A percentile compares a stretch with the other conserved stretches of the same genome.
Conservation (phyloP, 2,113 vertebrate genomes). For the Saimiri boliviensis region DNA sequence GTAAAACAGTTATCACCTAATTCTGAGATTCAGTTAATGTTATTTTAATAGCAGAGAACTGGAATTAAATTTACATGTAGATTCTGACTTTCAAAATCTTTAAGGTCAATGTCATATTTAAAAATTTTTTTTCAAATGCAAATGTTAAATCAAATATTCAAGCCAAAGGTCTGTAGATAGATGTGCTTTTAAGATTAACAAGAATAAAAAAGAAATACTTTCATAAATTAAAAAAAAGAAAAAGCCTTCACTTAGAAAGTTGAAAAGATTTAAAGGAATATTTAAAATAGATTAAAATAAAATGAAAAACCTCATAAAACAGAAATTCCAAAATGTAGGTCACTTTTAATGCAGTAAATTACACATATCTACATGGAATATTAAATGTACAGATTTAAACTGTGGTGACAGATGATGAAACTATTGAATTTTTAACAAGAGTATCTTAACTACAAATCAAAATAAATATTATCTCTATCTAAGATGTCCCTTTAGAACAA, state of each 20-base stretch:
- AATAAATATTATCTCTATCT: neutral
- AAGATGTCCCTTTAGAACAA: neutral
- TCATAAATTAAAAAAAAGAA: constrained; percentile 55
- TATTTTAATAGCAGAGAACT: constrained; percentile 64
- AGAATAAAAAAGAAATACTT: constrained; percentile 72
- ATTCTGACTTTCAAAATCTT: constrained; percentile 77
- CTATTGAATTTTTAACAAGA: constrained; percentile 35
- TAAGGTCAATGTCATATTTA: constrained; percentile 79
- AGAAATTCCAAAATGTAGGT: constrained; percentile 16
- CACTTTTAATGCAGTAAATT: neutral
- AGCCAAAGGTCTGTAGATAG: constrained; percentile 66
- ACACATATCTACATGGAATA: neutral
- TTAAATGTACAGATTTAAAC: neutral
- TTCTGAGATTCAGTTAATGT: constrained; percentile 15
- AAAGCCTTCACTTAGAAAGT: constrained; percentile 58
- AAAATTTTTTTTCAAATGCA: constrained; percentile 72
- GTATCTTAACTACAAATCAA: neutral
- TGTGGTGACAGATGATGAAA: constrained; percentile 15
- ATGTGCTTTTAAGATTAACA: constrained; percentile 75
- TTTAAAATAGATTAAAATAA: constrained; percentile 62
- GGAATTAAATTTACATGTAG: constrained; percentile 71
- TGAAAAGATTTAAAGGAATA: constrained; percentile 52
- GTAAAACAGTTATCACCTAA: constrained; percentile 38
- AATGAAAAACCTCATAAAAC: neutral
- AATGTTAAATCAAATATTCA: constrained; percentile 76